Percentiles rank a stretch among this genome's conserved stretches.
Evolutionary conservation across 2,888 invertebrate genomes (phyloP).

Genomic region (Griposia aprilina): DNA sequence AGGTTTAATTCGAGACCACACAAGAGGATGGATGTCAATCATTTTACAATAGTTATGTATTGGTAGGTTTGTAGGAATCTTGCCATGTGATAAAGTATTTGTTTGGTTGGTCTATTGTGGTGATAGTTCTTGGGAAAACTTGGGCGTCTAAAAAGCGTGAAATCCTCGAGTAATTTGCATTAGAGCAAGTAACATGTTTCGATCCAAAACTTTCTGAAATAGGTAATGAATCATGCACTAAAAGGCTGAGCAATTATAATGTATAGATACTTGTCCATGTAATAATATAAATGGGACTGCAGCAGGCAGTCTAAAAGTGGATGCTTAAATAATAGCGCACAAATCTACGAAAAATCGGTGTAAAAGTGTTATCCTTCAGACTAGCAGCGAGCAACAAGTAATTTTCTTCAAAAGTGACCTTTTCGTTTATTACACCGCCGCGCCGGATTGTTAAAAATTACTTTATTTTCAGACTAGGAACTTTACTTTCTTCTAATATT

Average conservation of each 20-base stretch:
- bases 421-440: no score
- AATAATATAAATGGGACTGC: neutral
- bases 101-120: neutral
- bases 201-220: neutral
- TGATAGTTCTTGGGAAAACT: neutral
- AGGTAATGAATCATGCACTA: neutral
- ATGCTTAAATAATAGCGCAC: neutral
- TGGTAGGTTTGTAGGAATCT: slow-evolving; percentile 14
- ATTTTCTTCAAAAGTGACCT: no score
- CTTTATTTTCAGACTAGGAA: neutral
- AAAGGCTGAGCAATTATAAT: neutral
- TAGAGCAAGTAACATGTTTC: neutral
- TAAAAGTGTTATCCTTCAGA: neutral
- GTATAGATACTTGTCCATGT: neutral
- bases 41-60: slow-evolving; percentile 16
- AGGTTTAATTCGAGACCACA: slow-evolving; percentile 65
- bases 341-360: neutral
- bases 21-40: slow-evolving; percentile 44
- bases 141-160: no score
- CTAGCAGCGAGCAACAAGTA: neutral
- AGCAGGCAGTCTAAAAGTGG: no score
- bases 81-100: slow-evolving; percentile 10
- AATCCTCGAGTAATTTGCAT: neutral
- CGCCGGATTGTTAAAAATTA: neutral
- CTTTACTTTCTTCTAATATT: neutral